Evolutionary conservation across 1,140 invertebrate species (phyloP), one percentile per base, ranked within the genome.

Genomic region (Drosophila ficusphila): DNA sequence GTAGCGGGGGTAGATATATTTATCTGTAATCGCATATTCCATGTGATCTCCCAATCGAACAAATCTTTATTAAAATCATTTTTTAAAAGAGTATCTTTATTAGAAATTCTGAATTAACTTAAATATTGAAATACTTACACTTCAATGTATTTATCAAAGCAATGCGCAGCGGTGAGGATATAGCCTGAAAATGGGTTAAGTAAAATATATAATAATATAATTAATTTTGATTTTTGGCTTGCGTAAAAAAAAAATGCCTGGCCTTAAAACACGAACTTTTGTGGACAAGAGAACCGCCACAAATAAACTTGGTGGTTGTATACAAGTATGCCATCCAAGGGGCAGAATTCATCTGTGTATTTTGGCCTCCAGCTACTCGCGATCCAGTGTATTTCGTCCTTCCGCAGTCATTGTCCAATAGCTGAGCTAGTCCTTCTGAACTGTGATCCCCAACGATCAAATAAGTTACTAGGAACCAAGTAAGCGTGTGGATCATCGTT

Each of bases 321-420:
- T 27, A 27, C 16, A 25, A 18, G 36, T 25, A 44, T 4, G 51
- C 51, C 51, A 53, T 53, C 51, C 51, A 53, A 0, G 51, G 51
- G 12, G 51, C 14, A n/a, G n/a, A n/a, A n/a, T n/a, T 8, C 23
- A 7, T 3, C 8, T 14, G n/a, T 6, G 51, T n/a, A 18, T 19
- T 18, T 11, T 6, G 11, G 4, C 51, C 51, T 12, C 51, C 51
- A 0, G 44, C 21, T 9, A 53, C 38, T 53, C n/a, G n/a, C n/a
- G n/a, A n/a, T n/a, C n/a, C n/a, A n/a, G n/a, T n/a, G n/a, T n/a
- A n/a, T n/a, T n/a, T n/a, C n/a, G n/a, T n/a, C n/a, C n/a, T n/a
- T n/a, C n/a, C n/a, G n/a, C n/a, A n/a, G n/a, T n/a, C n/a, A n/a
- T n/a, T n/a, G n/a, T n/a, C n/a, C n/a, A n/a, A n/a, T n/a, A n/a